Base-by-base conservation (phyloP, 2,113 vertebrate genomes). In the Salvelinus fontinalis region DNA sequence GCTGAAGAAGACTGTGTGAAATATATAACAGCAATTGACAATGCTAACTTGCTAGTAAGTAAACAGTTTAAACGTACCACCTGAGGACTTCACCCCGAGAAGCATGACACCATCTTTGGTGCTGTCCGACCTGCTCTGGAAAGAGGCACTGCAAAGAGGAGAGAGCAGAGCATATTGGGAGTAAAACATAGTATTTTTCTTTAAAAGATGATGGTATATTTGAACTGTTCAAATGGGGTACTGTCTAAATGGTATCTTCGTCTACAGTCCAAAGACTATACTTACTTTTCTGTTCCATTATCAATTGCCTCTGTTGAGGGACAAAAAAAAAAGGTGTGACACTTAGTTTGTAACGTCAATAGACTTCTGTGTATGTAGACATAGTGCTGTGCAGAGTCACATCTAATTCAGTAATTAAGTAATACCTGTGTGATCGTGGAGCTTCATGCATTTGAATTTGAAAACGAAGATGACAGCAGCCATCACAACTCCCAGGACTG, bases 21-120 rank as follows among this genome's bases (percentile, higher is more conserved):
- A 51, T 51, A 14, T 51, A 54, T 54, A 14, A 54, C 51, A 54
- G 51, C 16, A 57, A 18, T 20, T 20, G 54, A 62, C 59, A 62
- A 62, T 62, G 59, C 59, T 62, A 62, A 62, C 6, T 8, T 62
- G 8, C 59, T 62, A 62, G 9, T 62, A 22, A 22, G 59, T 9
- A n/a, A 62, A 44, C 9, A 11, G 39, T 44, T 44, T 44, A 1
- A 67, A 78, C 90, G 81, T 91, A 94, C 93, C 92, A 7, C 81
- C 88, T 29, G 90, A 91, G 27, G 92, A 85, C 84, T 91, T 93
- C 70, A 94, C 89, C 5, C 92, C 92, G 24, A 94, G 87, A 75
- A 94, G 92, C 92, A 93, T 91, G 76, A 94, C 91, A 0, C 91
- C 91, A 34, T 94, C 93, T 89, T 92, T 94, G 87, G 74, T 87